Conservation (phyloP, 2,888 invertebrate species). For the Cyclophora punctaria region DNA sequence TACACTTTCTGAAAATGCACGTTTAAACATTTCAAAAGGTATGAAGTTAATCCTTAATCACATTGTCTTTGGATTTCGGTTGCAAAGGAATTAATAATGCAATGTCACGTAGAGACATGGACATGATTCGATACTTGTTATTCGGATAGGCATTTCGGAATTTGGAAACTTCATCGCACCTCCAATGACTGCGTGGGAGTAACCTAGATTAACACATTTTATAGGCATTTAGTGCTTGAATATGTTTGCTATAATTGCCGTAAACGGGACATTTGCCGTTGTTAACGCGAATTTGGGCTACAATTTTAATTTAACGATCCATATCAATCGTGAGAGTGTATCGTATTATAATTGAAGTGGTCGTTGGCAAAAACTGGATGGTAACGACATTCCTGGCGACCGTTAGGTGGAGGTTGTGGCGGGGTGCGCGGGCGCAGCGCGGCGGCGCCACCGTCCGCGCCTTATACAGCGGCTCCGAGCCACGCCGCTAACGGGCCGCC, state of each 20-base stretch:
- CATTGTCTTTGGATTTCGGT: constrained; percentile 5
- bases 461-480: constrained; percentile 15
- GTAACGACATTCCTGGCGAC: constrained; percentile 62
- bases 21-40: constrained; percentile 24
- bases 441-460: constrained; percentile 19
- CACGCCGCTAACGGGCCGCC: constrained; percentile 22
- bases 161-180: constrained; percentile 30
- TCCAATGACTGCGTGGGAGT: constrained; percentile 32
- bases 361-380: constrained; percentile 53
- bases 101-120: constrained; percentile 40
- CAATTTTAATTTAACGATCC: constrained; percentile 41
- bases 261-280: constrained; percentile 20
- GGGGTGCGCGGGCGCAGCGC: constrained; percentile 25
- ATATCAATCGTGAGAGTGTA: constrained; percentile 38
- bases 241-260: constrained; percentile 16
- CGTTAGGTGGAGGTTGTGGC: constrained; percentile 55
- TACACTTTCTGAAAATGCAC: no score
- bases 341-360: constrained; percentile 47
- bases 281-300: constrained; percentile 18
- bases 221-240: constrained; percentile 17
- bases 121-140: constrained; percentile 38
- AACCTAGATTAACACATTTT: constrained; percentile 27
- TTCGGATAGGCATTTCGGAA: constrained; percentile 37
- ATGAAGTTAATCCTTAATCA: constrained; percentile 47
- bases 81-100: constrained; percentile 44